Evolutionary conservation across 2,113 vertebrate species (phyloP).

Genomic region (Phyllopteryx taeniolatus): DNA sequence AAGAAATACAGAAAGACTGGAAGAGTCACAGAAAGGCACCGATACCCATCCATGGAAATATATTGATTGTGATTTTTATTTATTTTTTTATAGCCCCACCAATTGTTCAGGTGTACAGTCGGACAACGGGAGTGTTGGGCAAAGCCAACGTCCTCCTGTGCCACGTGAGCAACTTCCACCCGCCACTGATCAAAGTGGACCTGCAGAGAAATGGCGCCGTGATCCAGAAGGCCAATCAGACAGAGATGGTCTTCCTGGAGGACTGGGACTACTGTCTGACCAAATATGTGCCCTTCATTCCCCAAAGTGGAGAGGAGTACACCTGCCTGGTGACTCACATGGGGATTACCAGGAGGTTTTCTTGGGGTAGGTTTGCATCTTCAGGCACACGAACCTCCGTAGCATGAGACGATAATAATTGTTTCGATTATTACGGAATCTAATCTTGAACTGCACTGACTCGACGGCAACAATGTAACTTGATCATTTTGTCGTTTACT

Average conservation of each 20-base stretch:
- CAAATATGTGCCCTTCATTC: slow-evolving; percentile 43
- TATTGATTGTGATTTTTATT: background rate
- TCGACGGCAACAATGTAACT: no score
- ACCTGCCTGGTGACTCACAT: slow-evolving; percentile 68
- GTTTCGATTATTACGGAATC: background rate
- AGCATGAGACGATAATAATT: background rate
- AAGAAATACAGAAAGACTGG: no score
- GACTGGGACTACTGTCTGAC: slow-evolving; percentile 82
- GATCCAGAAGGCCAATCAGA: background rate
- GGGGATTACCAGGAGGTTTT: fast-evolving
- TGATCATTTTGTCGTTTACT: no score
- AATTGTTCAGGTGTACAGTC: slow-evolving; percentile 76
- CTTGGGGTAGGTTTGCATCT: slow-evolving; percentile 70
- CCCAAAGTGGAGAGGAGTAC: fast-evolving
- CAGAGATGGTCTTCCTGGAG: slow-evolving; percentile 77
- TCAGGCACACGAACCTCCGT: background rate
- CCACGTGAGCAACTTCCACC: slow-evolving; percentile 75
- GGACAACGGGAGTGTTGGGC: fast-evolving
- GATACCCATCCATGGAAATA: no score
- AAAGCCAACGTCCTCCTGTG: slow-evolving; percentile 74
- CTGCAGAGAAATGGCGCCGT: slow-evolving; percentile 47
- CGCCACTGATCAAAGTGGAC: slow-evolving; percentile 68
- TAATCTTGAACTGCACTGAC: no score
- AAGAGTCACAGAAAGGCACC: no score
- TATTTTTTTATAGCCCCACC: slow-evolving; percentile 44